Conservation (phyloP, 30 jellyfish, hydroid and myxozoan species). For the Catostylus mosaicus region DNA sequence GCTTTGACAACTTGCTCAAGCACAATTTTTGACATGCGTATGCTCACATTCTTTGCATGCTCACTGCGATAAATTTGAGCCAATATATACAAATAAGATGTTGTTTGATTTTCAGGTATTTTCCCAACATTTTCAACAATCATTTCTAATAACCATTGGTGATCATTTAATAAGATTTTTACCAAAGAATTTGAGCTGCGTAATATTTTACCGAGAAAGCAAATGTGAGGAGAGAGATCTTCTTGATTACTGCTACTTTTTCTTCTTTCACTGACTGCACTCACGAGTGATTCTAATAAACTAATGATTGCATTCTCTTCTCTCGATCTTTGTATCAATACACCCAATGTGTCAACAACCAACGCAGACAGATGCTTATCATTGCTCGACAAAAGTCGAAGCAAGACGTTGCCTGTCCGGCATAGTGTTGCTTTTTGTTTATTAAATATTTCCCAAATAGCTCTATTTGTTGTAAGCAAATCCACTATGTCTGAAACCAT, state of each 20-base stretch:
- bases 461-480: slow-evolving; percentile 42
- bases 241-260: not conserved
- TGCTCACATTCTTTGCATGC: slow-evolving; percentile 10
- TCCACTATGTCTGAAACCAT: slow-evolving; percentile 67
- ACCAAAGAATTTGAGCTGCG: slow-evolving; percentile 44
- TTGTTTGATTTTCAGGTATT: slow-evolving; percentile 30
- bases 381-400: slow-evolving; percentile 41
- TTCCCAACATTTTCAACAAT: slow-evolving; percentile 25
- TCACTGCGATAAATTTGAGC: slow-evolving; percentile 47
- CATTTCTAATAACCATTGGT: slow-evolving; percentile 50
- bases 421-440: slow-evolving; percentile 21
- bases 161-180: not conserved
- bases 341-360: slow-evolving; percentile 62
- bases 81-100: slow-evolving; percentile 55
- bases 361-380: slow-evolving; percentile 56
- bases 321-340: slow-evolving; percentile 31
- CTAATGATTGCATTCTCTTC: slow-evolving; percentile 33
- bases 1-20: slow-evolving; percentile 25
- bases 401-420: slow-evolving; percentile 61
- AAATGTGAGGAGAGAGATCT: slow-evolving; percentile 3
- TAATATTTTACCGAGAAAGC: slow-evolving; percentile 50
- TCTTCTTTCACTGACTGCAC: slow-evolving; percentile 3
- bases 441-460: slow-evolving; percentile 46
- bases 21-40: slow-evolving; percentile 13
- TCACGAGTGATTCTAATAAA: slow-evolving; percentile 33